Conservation (phyloP, 1,140 invertebrate species). For the Penaeus chinensis region DNA sequence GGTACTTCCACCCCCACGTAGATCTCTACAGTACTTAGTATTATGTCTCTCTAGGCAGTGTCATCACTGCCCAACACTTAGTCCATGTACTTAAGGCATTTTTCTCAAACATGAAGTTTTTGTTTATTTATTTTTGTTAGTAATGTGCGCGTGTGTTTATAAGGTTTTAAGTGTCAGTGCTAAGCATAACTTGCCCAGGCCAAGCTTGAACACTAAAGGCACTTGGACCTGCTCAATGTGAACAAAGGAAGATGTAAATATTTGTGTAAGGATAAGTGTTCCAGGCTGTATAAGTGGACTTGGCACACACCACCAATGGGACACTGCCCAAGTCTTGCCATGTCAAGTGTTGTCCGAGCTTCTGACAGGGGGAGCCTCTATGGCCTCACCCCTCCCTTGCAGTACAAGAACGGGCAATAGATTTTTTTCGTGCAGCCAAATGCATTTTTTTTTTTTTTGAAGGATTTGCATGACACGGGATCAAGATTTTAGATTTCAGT, state of each 20-base stretch:
- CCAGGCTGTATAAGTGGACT: constrained; percentile 32
- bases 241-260: constrained; percentile 58
- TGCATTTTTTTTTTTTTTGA: constrained; percentile 13
- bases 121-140: constrained; percentile 55
- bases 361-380: constrained; percentile 20
- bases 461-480: constrained; percentile 51
- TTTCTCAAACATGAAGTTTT: constrained; percentile 28
- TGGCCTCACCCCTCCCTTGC: constrained; percentile 35
- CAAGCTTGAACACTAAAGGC: constrained; percentile 38
- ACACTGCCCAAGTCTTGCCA: constrained; percentile 27
- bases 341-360: constrained; percentile 8
- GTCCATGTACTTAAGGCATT: constrained; percentile 57
- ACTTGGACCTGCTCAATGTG: constrained; percentile 56
- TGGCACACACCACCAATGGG: constrained; percentile 27
- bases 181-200: constrained; percentile 44
- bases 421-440: constrained; percentile 34
- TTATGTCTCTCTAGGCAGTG: constrained; percentile 47
- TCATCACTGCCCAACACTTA: constrained; percentile 42
- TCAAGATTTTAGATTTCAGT: constrained; percentile 55
- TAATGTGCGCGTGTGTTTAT: constrained; percentile 33
- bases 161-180: constrained; percentile 46
- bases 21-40: constrained; percentile 54
- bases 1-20: constrained; percentile 7
- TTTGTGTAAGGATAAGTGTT: constrained; percentile 51
- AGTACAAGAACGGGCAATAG: constrained; percentile 31